Evolutionary conservation across 1,140 invertebrate genomes (phyloP).

Genomic region (Drosophila rhopaloa): DNA sequence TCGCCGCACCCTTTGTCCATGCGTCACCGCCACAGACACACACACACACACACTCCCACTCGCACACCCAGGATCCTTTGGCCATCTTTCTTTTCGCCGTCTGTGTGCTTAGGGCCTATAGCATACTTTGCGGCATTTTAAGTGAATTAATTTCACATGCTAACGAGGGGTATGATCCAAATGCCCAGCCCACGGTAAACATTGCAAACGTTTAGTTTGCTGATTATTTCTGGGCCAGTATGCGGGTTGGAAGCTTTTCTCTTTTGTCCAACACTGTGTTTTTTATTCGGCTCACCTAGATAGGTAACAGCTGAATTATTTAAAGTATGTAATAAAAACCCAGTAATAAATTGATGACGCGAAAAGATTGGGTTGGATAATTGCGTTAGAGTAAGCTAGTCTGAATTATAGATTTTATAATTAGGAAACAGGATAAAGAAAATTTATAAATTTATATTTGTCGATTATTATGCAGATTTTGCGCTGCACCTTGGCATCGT

Average conservation of each 20-base stretch:
- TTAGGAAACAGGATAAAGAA: neutral
- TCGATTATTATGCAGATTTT: too few species aligned
- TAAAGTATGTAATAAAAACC: neutral
- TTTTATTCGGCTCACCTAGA: constrained; percentile 20
- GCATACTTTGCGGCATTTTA: constrained; percentile 77
- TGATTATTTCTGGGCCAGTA: constrained; percentile 42
- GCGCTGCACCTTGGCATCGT: too few species aligned
- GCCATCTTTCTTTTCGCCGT: constrained; percentile 11
- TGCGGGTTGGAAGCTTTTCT: constrained; percentile 1
- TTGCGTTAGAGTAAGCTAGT: neutral
- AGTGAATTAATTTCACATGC: constrained; percentile 74
- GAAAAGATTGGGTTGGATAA: neutral
- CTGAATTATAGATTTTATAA: neutral
- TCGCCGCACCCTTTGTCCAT: constrained; percentile 64
- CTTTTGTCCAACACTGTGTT: constrained; percentile 7
- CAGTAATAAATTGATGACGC: neutral
- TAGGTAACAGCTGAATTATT: constrained; percentile 24
- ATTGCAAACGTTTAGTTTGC: constrained; percentile 58
- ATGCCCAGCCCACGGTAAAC: constrained; percentile 14
- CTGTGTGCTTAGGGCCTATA: constrained; percentile 45
- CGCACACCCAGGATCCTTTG: constrained; percentile 6
- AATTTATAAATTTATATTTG: too few species aligned
- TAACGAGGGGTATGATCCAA: constrained; percentile 13
- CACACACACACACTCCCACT: neutral
- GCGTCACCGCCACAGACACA: constrained; percentile 53